Base-by-base conservation (phyloP, 2,113 vertebrate species). In the Anarrhichthys ocellatus region DNA sequence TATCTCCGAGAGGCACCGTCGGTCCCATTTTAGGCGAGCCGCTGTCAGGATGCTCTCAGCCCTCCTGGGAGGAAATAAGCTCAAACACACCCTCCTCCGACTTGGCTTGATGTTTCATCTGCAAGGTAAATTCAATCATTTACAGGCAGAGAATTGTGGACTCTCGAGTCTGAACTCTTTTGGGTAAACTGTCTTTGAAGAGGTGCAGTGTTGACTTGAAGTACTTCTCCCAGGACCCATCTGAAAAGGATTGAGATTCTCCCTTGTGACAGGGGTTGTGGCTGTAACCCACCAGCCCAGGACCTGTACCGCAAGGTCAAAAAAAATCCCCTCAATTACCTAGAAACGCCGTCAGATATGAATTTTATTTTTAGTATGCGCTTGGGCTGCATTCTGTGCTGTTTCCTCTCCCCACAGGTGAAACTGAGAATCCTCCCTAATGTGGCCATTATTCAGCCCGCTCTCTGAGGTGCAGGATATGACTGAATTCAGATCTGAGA, bases 291-390 rank as follows among this genome's bases (percentile, higher is more conserved):
- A 87, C 58, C 83, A 82, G 66, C 82, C 74, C 84, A 87, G 83
- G 90, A 93, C 90, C 90, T 90, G 86, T 29, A 93, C 93, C 88
- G 91, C 95, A 95, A 95, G 95, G 95, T 95, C 94, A 94, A 84
- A 89, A 88, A 61, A 80, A 73, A 63, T 13, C 59, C 46, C 42
- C 69, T 72, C 64, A 83, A 72, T 81, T 22, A 72, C 73, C 13
- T 69, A 75, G 76, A 68, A 83, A 76, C 58, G 54, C 64, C 36
- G 63, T 85, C 75, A 77, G 64, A 84, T 82, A 38, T 62, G 42
- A 27, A 20, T 88, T 87, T 91, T 84, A 73, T 90, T 84, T 78
- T 84, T 82, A 85, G 81, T 70, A n/a, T 18, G 54, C 66, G 36
- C 72, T 76, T 75, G 80, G 56, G 56, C 24, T 91, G 87, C 82